A percentile compares a stretch with the other conserved stretches of the same genome.
Evolutionary conservation across 2,113 vertebrate species (phyloP).

Genomic region (Amphiprion ocellaris): DNA sequence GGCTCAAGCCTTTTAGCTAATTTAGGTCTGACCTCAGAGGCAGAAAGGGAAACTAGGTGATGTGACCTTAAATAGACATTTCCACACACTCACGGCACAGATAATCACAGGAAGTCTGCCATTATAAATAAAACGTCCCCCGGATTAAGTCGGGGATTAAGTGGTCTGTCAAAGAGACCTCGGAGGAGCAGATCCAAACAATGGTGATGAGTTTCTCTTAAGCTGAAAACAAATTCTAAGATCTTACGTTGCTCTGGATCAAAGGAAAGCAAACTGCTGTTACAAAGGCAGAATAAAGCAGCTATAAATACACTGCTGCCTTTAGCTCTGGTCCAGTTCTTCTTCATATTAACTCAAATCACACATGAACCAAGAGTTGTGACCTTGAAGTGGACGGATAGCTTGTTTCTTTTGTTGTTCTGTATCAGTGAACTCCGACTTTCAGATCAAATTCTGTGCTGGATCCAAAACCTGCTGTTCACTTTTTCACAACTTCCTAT

Average conservation of each 20-base stretch:
- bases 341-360: too few species aligned
- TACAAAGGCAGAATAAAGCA: too few species aligned
- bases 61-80: slow-evolving; percentile 28
- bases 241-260: background rate
- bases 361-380: too few species aligned
- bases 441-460: too few species aligned
- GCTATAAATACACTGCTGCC: too few species aligned
- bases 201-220: background rate
- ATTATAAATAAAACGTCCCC: background rate
- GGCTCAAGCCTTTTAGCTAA: slow-evolving; percentile 16
- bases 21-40: slow-evolving; percentile 20
- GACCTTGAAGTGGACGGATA: too few species aligned
- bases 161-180: background rate
- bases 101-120: slow-evolving; percentile 1
- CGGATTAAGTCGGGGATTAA: slow-evolving; percentile 3
- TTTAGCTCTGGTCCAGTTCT: too few species aligned
- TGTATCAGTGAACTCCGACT: too few species aligned
- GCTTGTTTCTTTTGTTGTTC: too few species aligned
- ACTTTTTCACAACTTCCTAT: too few species aligned
- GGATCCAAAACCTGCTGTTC: too few species aligned
- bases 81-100: background rate
- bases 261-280: too few species aligned
- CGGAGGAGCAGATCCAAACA: background rate
- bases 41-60: slow-evolving; percentile 8
- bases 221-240: background rate